Conservation (phyloP, 2,888 invertebrate genomes). For the Patella pellucida region DNA sequence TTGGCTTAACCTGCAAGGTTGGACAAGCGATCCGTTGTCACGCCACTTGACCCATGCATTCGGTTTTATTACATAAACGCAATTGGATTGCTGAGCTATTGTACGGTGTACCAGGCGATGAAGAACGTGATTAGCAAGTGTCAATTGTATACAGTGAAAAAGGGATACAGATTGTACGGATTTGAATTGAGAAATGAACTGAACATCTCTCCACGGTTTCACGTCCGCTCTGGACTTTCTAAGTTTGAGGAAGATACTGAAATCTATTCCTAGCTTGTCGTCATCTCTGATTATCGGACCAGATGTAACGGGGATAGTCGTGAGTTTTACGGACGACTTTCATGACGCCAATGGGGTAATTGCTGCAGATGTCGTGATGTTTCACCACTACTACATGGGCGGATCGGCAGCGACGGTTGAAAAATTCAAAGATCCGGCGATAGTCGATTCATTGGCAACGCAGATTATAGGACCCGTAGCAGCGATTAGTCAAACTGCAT, state of each 20-base stretch:
- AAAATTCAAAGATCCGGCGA: too few species aligned
- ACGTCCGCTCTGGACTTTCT: slow-evolving; percentile 42
- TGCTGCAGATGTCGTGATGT: slow-evolving; percentile 43
- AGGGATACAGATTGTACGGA: slow-evolving; percentile 69
- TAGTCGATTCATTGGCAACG: too few species aligned
- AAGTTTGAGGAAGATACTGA: slow-evolving; percentile 33
- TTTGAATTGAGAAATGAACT: slow-evolving; percentile 69
- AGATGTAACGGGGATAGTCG: slow-evolving; percentile 44
- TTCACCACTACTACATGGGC: slow-evolving; percentile 14
- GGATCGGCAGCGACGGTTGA: too few species aligned
- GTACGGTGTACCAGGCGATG: too few species aligned
- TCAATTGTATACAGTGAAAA: slow-evolving; percentile 76
- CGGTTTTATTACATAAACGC: too few species aligned
- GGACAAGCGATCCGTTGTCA: too few species aligned
- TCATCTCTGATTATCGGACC: slow-evolving; percentile 45
- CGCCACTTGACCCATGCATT: too few species aligned
- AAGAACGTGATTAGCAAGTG: too few species aligned
- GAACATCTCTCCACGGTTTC: slow-evolving; percentile 3
- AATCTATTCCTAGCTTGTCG: slow-evolving; percentile 34
- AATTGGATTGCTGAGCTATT: too few species aligned
- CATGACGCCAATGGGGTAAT: slow-evolving; percentile 41
- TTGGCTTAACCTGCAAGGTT: too few species aligned
- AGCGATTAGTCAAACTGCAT: too few species aligned
- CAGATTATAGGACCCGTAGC: too few species aligned
- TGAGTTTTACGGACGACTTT: slow-evolving; percentile 41